Evolutionary conservation across 64 coral and sea anemone species (phyloP).

Genomic region (Anthopleura sola): DNA sequence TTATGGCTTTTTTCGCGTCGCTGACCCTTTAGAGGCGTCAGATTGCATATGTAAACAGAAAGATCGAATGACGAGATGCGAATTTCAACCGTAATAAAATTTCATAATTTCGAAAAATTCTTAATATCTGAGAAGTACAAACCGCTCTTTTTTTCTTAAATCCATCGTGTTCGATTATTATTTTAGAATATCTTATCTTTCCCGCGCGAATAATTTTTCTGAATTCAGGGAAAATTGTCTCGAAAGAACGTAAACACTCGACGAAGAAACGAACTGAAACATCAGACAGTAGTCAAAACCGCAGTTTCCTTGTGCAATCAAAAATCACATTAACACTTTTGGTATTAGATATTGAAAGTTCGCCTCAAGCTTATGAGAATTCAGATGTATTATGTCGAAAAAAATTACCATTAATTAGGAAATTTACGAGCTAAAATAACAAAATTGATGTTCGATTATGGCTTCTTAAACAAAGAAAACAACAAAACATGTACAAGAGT

Average conservation of each 20-base stretch:
- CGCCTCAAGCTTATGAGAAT: neutral
- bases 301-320: neutral
- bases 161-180: no score
- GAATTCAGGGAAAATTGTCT: no score
- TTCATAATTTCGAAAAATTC: neutral
- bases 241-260: neutral
- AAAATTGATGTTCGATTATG: neutral
- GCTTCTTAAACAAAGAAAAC: neutral
- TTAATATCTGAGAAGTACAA: no score
- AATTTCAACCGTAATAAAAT: neutral
- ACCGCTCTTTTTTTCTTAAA: no score
- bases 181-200: neutral
- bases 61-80: conserved; percentile 5
- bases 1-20: conserved; percentile 1
- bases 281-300: neutral
- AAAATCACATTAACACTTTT: neutral
- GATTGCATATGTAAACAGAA: neutral
- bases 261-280: neutral
- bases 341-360: neutral
- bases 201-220: neutral
- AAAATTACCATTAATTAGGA: neutral
- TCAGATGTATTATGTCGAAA: neutral
- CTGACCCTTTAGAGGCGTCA: neutral
- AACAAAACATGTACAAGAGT: neutral
- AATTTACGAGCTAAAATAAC: neutral